Base-by-base conservation (phyloP, 2,888 invertebrate species). In the Spatulosminthurus flaviceps region DNA sequence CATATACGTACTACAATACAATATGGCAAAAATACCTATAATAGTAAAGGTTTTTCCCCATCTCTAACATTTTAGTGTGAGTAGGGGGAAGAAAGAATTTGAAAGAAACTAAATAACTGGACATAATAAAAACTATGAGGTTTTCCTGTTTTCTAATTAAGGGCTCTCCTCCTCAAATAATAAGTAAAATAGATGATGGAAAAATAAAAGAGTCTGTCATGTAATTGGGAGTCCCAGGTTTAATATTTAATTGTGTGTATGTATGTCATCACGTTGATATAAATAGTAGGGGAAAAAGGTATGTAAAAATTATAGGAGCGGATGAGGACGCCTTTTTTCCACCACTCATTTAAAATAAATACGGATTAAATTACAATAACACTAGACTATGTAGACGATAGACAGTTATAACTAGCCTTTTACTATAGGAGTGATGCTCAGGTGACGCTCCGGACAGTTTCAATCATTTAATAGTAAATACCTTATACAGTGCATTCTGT, bases 381-480 rank as follows among this genome's bases (percentile, higher is more conserved):
- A n/a, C n/a, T n/a, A n/a, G n/a, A n/a, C n/a, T n/a, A n/a, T n/a
- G n/a, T n/a, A n/a, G n/a, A n/a, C n/a, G n/a, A n/a, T n/a, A n/a
- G n/a, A n/a, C n/a, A n/a, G n/a, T n/a, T n/a, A n/a, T n/a, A n/a
- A n/a, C n/a, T n/a, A n/a, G n/a, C n/a, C n/a, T n/a, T n/a, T n/a
- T n/a, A n/a, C n/a, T n/a, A n/a, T n/a, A n/a, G n/a, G n/a, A n/a
- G n/a, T n/a, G n/a, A n/a, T n/a, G 4, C 9, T 34, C 5, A 34
- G 34, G 34, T 34, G 51, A 51, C 9, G 51, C 51, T 51, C 16
- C 16, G 51, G 51, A 51, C 51, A 51, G 51, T 51, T 51, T 51
- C 51, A 51, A 51, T 51, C 51, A 51, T 51, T 51, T 51, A 51
- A n/a, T n/a, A n/a, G n/a, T n/a, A n/a, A n/a, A n/a, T n/a, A n/a